Base-by-base conservation (phyloP, 2,113 vertebrate genomes). In the Actenoides hombroni region DNA sequence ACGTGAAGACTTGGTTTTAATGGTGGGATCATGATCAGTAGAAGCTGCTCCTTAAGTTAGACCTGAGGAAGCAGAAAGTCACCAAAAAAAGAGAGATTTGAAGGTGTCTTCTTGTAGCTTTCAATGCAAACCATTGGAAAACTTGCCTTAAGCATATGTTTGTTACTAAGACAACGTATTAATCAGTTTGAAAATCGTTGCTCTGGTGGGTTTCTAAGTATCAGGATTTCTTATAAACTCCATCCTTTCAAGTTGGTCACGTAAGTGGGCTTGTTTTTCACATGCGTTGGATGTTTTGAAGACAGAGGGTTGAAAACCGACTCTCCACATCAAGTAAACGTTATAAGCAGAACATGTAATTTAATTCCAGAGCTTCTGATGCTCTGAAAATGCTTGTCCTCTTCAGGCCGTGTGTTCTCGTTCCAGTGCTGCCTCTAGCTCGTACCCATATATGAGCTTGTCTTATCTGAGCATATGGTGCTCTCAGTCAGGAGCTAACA, bases 311-410 rank as follows among this genome's bases (percentile, higher is more conserved):
- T 92, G 94, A 75, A 95, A 97, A 91, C 84, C 2, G 11, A 82
- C 83, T 85, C 89, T 71, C 69, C 0, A 7, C 40, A 61, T 53
- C 75, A 37, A 76, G 78, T 71, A 21, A 44, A 48, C 0, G 7
- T 83, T 63, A 13, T 0, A 60, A 83, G 49, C 44, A 73, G 90
- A 93, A 20, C 23, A 4, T 53, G 94, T 95, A 96, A 95, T 48
- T 79, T 63, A 96, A 96, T n/a, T 76, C 96, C 53, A 39, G 57
- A 81, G 65, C 77, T 71, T 53, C 53, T 79, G 86, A 79, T 84
- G 88, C 63, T 83, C 87, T 83, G 63, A 49, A 69, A 39, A 70
- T 77, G 74, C 53, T n/a, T 68, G 24, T 88, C 71, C 73, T 86
- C 53, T 86, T 57, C 14, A 42, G 78, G 39, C 74, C 2, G 2